These are phyloP conservation scores for Pristionchus mayeri DNA, from an alignment of 2,888 invertebrate species.

Conservation along the genomic window DNA sequence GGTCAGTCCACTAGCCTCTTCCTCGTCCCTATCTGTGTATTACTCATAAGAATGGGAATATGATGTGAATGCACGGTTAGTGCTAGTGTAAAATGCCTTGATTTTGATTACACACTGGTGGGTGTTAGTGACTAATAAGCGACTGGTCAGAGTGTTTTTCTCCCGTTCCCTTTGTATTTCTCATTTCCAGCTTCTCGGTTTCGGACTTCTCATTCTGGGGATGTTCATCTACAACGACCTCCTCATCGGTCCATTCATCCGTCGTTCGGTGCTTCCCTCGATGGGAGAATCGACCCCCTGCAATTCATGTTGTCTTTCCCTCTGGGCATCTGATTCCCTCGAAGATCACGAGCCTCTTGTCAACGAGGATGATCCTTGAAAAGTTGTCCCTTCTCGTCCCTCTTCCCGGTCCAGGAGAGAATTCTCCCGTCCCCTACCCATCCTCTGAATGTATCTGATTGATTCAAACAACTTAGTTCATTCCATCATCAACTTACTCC, in stretches of 20 bases:
- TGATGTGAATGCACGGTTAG: neutral
- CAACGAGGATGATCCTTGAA: constrained; percentile 51
- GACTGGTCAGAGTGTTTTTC: neutral
- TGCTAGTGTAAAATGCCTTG: neutral
- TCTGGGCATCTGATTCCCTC: constrained; percentile 63
- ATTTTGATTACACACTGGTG: neutral
- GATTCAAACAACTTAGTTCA: neutral
- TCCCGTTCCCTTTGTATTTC: neutral
- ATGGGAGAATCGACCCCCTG: constrained; percentile 38
- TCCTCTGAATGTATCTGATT: neutral
- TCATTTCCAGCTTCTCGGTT: constrained; percentile 82
- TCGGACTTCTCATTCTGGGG: constrained; percentile 85
- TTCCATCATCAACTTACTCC: constrained; percentile 22
- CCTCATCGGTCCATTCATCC: constrained; percentile 73
- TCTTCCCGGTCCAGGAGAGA: neutral
- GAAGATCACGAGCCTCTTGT: constrained; percentile 57
- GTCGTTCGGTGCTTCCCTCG: constrained; percentile 63
- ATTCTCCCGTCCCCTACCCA: neutral
- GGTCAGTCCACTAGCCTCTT: constrained; percentile 59
- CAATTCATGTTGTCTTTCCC: constrained; percentile 61
- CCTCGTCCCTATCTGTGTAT: neutral
- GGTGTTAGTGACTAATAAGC: neutral
- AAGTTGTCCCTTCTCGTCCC: neutral
- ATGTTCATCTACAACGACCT: constrained; percentile 85
- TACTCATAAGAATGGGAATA: neutral